These are phyloP conservation scores for Schizopygopsis malacanthus DNA, from an alignment of 2,797 vertebrate species.

Conservation along the genomic window DNA sequence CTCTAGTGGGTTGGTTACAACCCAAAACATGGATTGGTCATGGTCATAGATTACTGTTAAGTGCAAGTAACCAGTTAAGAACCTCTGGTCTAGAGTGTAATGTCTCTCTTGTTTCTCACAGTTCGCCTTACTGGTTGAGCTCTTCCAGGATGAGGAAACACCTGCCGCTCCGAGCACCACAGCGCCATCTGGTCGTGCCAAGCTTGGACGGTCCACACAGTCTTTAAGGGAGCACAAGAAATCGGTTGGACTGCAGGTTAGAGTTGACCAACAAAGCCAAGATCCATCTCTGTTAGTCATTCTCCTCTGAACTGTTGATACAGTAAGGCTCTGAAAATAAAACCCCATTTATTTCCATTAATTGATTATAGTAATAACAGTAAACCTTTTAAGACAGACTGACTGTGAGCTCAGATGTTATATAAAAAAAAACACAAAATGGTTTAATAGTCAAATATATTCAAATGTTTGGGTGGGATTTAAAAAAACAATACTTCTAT, in stretches of 20 bases:
- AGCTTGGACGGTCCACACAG: constrained; percentile 74
- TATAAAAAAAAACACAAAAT: not conserved
- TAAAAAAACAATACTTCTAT: not conserved
- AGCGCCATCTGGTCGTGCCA: constrained; percentile 70
- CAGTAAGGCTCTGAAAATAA: not conserved
- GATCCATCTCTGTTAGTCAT: not conserved
- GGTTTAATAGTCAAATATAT: not conserved
- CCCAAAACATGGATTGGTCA: not conserved
- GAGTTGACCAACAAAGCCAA: constrained; percentile 40
- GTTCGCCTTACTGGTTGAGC: constrained; percentile 89
- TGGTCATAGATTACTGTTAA: not conserved
- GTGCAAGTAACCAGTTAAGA: not conserved
- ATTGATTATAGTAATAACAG: not conserved
- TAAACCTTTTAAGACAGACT: not conserved
- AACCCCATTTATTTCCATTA: not conserved
- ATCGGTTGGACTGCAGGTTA: constrained; percentile 95
- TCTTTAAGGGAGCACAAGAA: constrained; percentile 89
- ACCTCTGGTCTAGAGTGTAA: not conserved
- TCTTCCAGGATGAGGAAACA: constrained; percentile 89
- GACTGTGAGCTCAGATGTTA: not conserved
- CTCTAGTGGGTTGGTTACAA: not conserved
- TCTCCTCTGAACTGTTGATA: not conserved
- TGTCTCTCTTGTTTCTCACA: constrained; percentile 61
- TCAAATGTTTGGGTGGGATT: not conserved
- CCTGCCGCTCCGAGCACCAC: constrained; percentile 72